Evolutionary conservation across 2,113 vertebrate genomes (phyloP).

Genomic region (Plecturocebus donacophilus): DNA sequence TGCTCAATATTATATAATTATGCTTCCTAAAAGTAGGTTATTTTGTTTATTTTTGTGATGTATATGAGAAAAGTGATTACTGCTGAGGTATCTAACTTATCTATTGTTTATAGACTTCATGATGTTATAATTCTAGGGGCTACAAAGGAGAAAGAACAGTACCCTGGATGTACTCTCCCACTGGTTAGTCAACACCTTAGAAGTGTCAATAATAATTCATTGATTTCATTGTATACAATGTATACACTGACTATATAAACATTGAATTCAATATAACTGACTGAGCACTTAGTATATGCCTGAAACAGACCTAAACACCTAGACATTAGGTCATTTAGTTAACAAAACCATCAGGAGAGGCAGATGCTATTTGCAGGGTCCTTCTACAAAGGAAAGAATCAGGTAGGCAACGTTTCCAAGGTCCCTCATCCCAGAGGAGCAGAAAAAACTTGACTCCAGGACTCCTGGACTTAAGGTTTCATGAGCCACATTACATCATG

Average conservation of each 20-base stretch:
- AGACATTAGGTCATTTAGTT: neutral
- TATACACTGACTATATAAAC: neutral
- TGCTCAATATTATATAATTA: neutral
- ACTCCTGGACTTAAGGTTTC: neutral
- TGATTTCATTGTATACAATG: too few species aligned
- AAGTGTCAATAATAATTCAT: neutral
- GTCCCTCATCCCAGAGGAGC: neutral
- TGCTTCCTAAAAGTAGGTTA: neutral
- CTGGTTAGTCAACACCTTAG: neutral
- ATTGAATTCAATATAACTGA: neutral
- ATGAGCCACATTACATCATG: neutral
- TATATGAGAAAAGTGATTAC: neutral
- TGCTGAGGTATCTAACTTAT: neutral
- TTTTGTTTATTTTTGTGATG: neutral
- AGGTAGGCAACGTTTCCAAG: neutral
- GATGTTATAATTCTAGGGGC: neutral
- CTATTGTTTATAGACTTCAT: neutral
- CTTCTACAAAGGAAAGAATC: neutral
- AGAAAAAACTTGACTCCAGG: neutral
- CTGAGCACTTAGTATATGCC: neutral
- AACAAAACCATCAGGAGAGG: neutral
- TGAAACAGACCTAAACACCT: neutral
- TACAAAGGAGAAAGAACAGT: neutral
- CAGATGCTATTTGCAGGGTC: neutral
- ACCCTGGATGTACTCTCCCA: neutral